phyloP scores from a whole-genome alignment of 2,113 vertebrate species.

The Phoxinus phoxinus region DNA sequence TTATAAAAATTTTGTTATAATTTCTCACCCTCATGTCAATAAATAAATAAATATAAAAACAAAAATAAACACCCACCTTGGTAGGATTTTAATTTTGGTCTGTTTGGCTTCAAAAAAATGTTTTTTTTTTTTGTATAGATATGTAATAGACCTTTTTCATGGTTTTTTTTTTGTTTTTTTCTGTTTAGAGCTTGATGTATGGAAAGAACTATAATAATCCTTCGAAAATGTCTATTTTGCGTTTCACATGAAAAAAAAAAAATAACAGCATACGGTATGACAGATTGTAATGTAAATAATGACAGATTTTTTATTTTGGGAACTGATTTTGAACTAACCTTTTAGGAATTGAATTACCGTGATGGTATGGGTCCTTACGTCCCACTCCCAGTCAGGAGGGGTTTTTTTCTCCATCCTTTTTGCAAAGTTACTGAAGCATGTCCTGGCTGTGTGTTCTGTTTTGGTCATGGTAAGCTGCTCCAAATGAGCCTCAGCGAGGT shows the following conservation, averaged over 20 bases:
- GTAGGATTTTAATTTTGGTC: not conserved
- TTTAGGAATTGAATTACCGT: not conserved
- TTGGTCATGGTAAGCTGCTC: slow-evolving; percentile 67
- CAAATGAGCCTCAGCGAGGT: slow-evolving; percentile 62
- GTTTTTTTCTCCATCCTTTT: slow-evolving; percentile 64
- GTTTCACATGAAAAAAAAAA: not conserved
- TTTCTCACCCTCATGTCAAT: not conserved
- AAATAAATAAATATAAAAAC: not conserved
- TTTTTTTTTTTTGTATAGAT: too few species aligned
- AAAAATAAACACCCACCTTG: not conserved
- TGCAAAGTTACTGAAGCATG: slow-evolving; percentile 69
- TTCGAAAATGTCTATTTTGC: not conserved
- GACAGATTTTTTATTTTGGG: not conserved
- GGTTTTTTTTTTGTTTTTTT: too few species aligned
- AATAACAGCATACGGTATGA: not conserved
- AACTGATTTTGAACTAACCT: too few species aligned
- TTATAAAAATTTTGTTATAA: not conserved
- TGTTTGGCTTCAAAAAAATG: not conserved
- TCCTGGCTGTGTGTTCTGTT: slow-evolving; percentile 66
- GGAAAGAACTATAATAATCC: not conserved
- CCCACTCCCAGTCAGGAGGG: slow-evolving; percentile 65
- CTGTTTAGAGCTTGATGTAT: not conserved
- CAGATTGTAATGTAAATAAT: not conserved
- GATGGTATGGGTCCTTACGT: slow-evolving; percentile 51
- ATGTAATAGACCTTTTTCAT: too few species aligned